Percentiles rank a stretch among this genome's conserved stretches.
Conservation (phyloP, 2,113 vertebrate species). For the Cyphomyrus plagiostoma region DNA sequence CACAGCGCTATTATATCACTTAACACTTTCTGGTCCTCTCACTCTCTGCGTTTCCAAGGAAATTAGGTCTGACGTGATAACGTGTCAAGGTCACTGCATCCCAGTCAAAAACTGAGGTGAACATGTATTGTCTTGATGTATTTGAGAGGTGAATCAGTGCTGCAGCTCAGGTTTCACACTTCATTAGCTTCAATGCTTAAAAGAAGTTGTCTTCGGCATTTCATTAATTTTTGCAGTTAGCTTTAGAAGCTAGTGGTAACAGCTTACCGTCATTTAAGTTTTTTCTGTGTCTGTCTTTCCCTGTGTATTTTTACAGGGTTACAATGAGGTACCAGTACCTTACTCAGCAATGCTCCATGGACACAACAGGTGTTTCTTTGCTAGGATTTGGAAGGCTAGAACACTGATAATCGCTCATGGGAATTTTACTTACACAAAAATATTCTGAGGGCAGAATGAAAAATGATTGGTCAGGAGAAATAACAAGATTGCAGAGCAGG, state of each 20-base stretch:
- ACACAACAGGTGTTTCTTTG: neutral
- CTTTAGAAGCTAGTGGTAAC: neutral
- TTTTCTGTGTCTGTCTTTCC: neutral
- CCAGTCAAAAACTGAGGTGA: slow-evolving; percentile 21
- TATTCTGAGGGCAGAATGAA: no score
- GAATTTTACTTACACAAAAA: no score
- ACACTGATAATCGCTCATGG: no score
- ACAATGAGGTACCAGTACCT: neutral
- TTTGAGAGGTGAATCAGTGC: neutral
- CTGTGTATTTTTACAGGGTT: neutral
- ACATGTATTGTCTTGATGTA: slow-evolving; percentile 13
- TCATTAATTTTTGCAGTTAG: neutral
- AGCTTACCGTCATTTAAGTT: neutral
- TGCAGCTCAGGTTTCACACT: neutral
- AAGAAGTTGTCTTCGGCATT: neutral
- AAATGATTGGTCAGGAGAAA: no score
- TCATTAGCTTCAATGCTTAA: neutral
- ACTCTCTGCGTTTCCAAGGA: slow-evolving; percentile 55
- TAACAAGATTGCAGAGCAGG: no score
- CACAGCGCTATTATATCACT: slow-evolving; percentile 30
- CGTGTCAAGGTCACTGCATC: neutral
- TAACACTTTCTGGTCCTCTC: neutral
- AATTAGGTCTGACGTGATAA: slow-evolving; percentile 45
- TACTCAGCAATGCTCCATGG: neutral
- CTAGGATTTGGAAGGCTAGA: neutral